Conservation (phyloP, 2,888 invertebrate genomes). For the Cephus pulcher region DNA sequence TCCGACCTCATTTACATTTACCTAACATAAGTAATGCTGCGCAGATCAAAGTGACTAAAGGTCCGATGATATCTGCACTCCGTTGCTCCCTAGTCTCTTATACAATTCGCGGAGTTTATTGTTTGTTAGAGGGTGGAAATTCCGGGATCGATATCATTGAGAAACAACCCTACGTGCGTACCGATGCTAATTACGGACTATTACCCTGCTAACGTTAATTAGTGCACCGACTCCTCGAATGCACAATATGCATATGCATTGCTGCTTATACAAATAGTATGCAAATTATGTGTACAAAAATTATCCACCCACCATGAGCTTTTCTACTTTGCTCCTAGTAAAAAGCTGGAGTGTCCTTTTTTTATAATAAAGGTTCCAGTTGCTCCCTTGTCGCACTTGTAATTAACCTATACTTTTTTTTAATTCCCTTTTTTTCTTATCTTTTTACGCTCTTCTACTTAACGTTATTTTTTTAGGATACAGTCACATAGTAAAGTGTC, state of each 20-base stretch:
- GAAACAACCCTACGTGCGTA: neutral
- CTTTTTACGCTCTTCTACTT: neutral
- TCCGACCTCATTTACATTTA: neutral
- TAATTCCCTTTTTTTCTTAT: conserved; percentile 12
- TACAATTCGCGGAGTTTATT: neutral
- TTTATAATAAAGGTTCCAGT: neutral
- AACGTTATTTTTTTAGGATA: neutral
- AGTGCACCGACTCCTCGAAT: conserved; percentile 25
- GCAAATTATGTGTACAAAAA: conserved; percentile 48
- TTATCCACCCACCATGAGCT: conserved; percentile 31
- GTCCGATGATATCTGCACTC: neutral
- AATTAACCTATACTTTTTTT: conserved; percentile 28
- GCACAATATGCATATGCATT: conserved; percentile 49
- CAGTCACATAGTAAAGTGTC: neutral
- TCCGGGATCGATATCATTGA: neutral
- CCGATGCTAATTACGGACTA: conserved; percentile 42
- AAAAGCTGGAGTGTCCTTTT: neutral
- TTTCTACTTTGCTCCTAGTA: neutral
- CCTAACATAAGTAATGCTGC: neutral
- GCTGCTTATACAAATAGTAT: conserved; percentile 42
- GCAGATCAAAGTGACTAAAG: neutral
- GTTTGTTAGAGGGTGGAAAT: neutral
- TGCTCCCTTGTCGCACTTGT: conserved; percentile 19
- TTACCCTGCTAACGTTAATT: conserved; percentile 23
- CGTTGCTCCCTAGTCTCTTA: neutral